Conservation (phyloP, 2,113 vertebrate genomes). For the Nothoprocta pentlandii region DNA sequence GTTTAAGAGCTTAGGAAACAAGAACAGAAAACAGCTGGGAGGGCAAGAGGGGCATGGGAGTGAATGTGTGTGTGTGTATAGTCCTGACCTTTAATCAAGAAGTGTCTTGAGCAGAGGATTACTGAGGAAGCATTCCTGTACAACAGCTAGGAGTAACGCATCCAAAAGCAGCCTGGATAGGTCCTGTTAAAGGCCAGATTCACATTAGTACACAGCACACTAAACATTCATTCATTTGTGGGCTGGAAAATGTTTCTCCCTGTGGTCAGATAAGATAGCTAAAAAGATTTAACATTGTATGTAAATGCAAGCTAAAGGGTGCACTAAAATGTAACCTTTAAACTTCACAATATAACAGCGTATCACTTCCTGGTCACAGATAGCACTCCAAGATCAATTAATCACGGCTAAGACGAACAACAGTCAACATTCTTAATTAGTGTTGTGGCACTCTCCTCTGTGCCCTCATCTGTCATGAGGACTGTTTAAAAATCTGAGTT, state of each 20-base stretch:
- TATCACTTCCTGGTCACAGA: conserved; percentile 88
- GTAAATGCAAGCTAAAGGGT: conserved; percentile 82
- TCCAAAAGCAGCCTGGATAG: background rate
- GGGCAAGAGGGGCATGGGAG: background rate
- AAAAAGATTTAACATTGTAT: conserved; percentile 41
- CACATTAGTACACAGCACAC: background rate
- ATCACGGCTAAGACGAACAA: conserved; percentile 85
- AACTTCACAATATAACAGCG: conserved; percentile 83
- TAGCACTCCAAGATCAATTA: conserved; percentile 85
- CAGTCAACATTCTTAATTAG: conserved; percentile 86
- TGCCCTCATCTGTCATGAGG: conserved; percentile 88
- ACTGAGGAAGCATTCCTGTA: background rate
- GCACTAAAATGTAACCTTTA: conserved; percentile 91
- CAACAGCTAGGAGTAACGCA: background rate
- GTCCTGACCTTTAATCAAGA: background rate
- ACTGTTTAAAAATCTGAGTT: conserved; percentile 95
- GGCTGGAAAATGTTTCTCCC: conserved; percentile 51
- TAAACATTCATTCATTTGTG: background rate
- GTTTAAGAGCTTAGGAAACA: background rate
- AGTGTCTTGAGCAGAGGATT: background rate
- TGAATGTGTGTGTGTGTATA: background rate
- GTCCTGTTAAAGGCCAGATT: background rate
- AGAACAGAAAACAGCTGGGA: background rate
- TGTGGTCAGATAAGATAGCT: conserved; percentile 40
- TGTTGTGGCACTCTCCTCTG: conserved; percentile 83